Percentiles rank a stretch among this genome's conserved stretches.
Evolutionary conservation across 2,888 invertebrate species (phyloP).

Genomic region (Nezara viridula): DNA sequence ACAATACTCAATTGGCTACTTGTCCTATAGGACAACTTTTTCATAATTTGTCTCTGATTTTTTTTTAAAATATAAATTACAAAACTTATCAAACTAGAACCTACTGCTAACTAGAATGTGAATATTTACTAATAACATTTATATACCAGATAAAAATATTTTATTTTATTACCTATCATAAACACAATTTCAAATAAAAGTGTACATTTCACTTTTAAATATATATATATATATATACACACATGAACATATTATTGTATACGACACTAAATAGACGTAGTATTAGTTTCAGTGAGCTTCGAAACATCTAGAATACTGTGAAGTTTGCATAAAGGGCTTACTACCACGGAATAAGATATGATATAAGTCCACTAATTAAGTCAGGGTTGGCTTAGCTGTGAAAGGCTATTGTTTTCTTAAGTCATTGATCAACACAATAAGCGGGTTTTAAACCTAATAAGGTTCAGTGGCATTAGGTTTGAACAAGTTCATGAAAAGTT

Average conservation of each 20-base stretch:
- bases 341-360: background rate
- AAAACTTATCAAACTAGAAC: no score
- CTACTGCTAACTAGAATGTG: no score
- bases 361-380: background rate
- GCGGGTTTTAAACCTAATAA: constrained; percentile 27
- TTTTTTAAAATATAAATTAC: no score
- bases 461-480: constrained; percentile 26
- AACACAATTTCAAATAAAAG: no score
- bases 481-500: background rate
- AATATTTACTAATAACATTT: no score
- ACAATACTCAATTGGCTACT: no score
- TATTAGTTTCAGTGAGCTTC: background rate
- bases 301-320: background rate
- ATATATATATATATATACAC: background rate
- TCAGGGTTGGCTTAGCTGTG: background rate
- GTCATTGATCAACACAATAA: constrained; percentile 6
- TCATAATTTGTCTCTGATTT: no score
- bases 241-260: background rate
- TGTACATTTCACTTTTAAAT: no score
- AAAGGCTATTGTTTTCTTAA: background rate
- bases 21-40: no score
- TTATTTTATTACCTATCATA: no score
- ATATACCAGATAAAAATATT: no score
- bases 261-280: background rate
- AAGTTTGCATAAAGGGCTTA: background rate